Percentiles rank a stretch among this genome's conserved stretches.
phyloP scores from a whole-genome alignment of 2,113 vertebrate species.

The Anoplopoma fimbria region DNA sequence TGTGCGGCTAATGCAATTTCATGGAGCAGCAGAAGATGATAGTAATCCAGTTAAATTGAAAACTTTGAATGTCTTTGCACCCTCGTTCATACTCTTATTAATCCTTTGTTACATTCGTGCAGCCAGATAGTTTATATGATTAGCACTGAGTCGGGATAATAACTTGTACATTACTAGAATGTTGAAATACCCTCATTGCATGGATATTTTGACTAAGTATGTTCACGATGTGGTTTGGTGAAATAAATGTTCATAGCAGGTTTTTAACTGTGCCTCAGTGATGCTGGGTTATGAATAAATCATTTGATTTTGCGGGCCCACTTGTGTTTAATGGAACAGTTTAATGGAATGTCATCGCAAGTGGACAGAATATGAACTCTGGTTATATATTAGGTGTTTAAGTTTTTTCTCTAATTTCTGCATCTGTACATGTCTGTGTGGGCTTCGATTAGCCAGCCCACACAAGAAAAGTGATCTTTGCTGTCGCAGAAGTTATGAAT shows the following conservation, averaged over 20 bases:
- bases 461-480: conserved; percentile 35
- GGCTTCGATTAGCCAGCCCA: conserved; percentile 4
- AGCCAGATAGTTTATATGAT: conserved; percentile 60
- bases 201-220: conserved; percentile 24
- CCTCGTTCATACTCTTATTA: conserved; percentile 42
- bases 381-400: conserved; percentile 38
- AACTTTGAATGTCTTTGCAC: conserved; percentile 49
- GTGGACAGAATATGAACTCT: conserved; percentile 37
- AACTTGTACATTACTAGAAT: conserved; percentile 12
- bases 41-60: conserved; percentile 79
- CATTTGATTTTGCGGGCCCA: conserved; percentile 24
- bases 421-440: conserved; percentile 22
- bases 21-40: conserved; percentile 52
- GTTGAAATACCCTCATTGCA: conserved; percentile 33
- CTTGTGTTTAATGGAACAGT: conserved; percentile 63
- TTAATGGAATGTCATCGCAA: conserved; percentile 48
- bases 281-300: conserved; percentile 51
- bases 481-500: conserved; percentile 46
- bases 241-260: conserved; percentile 13
- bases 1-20: conserved; percentile 60
- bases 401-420: conserved; percentile 29
- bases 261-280: conserved; percentile 36
- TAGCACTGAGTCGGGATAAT: conserved; percentile 38
- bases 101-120: conserved; percentile 48
- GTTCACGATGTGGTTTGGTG: conserved; percentile 34